Evolutionary conservation across 2,113 vertebrate species (phyloP), one percentile per base, ranked within the genome.

Genomic region (Eulemur macaco): DNA sequence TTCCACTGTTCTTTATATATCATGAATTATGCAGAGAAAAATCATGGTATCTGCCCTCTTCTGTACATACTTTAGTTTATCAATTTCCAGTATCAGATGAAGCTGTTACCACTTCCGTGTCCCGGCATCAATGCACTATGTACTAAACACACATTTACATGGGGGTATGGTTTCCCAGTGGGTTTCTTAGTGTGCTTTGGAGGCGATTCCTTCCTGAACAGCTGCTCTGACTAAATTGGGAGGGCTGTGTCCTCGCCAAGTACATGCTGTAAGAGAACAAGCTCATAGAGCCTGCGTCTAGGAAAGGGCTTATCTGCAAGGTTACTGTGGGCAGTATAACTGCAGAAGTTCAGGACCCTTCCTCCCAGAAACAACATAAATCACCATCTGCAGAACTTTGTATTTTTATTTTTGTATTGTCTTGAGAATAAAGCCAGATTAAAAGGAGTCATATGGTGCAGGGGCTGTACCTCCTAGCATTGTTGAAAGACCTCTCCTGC

Each of bases 161-260:
- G 37, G 81, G 84, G 45, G 20, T 71, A 21, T 82, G 89, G 86
- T n/a, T 95, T 96, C 47, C 92, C 25, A 29, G 80, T 92, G 86
- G 89, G 80, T 94, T 81, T 96, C 92, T 73, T 21, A 6, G 71
- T 39, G 87, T 88, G 80, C 84, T 96, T 86, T 97, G 95, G 96
- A 96, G 96, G 92, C 95, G 4, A 95, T 78, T 92, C 87, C 96
- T 97, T 97, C 96, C 95, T 96, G 97, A 98, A 89, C 96, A 97
- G 97, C 97, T 98, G 96, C 96, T 96, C 95, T 90, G 96, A 96
- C 95, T 97, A 97, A 97, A 97, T 82, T 3, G 66, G 90, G 94
- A 97, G 95, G 74, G 69, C 87, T 90, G 83, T 39, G 54, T 97
- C 90, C 77, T 87, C 92, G 97, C 97, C 96, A 97, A 97, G 97